Evolutionary conservation across 2,888 invertebrate species (phyloP), one percentile per base, ranked within the genome.

Genomic region (Fabriciana adippe): DNA sequence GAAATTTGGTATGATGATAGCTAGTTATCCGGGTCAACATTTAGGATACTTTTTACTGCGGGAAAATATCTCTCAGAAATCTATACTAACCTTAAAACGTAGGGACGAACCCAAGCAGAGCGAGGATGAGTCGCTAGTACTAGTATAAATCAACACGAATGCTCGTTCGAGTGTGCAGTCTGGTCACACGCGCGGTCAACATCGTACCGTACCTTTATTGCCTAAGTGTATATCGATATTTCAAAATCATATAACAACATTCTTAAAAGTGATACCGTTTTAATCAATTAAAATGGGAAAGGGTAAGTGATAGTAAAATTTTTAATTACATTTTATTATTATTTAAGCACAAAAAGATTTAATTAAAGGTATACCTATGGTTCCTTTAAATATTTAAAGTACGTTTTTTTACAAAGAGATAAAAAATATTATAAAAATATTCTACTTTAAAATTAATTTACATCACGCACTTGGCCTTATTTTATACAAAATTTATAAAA

Each of bases 81-180:
- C 26, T 26, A 26, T 26, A 26, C 26, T 26, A 26, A 26, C 4
- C 26, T 26, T 26, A 26, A 26, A 4, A 26, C 26, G 26, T 26
- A 4, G 26, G 26, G 26, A 26, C 26, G 26, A 35, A 8, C 8
- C 35, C 35, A 8, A 35, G 35, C 35, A 6, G n/a, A 47, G 26
- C 45, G 16, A 45, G 57, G 45, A 35, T 41, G 45, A 31, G 51
- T 63, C 50, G 53, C 51, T 8, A 45, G 14, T 64, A 61, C 45
- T 64, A 31, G 67, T 61, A 72, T 72, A 72, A 66, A 72, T 68
- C 55, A 64, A 55, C 66, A 60, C 57, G 64, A 53, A 60, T 69
- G 63, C 18, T 60, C 68, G 50, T 41, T 56, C 68, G 62, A 64
- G 41, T 65, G 67, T 55, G 45, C 67, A 72, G 71, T 71, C 51